Conservation (phyloP, 2,888 invertebrate species). For the Pseudococcus longispinus region DNA sequence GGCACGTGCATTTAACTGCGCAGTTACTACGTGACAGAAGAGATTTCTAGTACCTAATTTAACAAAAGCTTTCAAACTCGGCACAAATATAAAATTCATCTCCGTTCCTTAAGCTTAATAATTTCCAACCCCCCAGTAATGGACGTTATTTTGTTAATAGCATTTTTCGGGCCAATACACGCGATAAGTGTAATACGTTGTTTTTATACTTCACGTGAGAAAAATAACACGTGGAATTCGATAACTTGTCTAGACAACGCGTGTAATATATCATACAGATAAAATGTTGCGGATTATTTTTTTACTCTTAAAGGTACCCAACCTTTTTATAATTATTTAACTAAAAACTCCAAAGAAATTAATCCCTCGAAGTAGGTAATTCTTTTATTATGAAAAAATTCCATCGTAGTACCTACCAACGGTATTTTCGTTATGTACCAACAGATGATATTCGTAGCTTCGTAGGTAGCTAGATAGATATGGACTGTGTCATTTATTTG, state of each 20-base stretch:
- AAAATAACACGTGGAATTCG: constrained; percentile 52
- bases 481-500: background rate
- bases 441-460: no score
- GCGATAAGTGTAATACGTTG: constrained; percentile 10
- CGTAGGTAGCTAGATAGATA: no score
- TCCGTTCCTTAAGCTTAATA: constrained; percentile 36
- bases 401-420: no score
- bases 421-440: no score
- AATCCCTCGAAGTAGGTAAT: background rate
- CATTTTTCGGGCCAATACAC: constrained; percentile 10
- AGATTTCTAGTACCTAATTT: constrained; percentile 49
- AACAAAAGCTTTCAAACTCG: constrained; percentile 39
- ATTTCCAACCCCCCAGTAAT: constrained; percentile 13
- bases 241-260: constrained; percentile 50
- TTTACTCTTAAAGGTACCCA: background rate
- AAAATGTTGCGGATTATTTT: background rate
- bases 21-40: constrained; percentile 52
- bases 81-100: constrained; percentile 30
- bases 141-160: constrained; percentile 37
- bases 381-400: background rate
- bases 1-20: constrained; percentile 54
- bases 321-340: background rate
- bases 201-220: constrained; percentile 50
- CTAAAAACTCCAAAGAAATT: background rate
- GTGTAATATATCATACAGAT: background rate